Percentiles rank a stretch among this genome's conserved stretches.
Evolutionary conservation across 2,888 invertebrate species (phyloP).

Genomic region (Eupithecia exiguata): DNA sequence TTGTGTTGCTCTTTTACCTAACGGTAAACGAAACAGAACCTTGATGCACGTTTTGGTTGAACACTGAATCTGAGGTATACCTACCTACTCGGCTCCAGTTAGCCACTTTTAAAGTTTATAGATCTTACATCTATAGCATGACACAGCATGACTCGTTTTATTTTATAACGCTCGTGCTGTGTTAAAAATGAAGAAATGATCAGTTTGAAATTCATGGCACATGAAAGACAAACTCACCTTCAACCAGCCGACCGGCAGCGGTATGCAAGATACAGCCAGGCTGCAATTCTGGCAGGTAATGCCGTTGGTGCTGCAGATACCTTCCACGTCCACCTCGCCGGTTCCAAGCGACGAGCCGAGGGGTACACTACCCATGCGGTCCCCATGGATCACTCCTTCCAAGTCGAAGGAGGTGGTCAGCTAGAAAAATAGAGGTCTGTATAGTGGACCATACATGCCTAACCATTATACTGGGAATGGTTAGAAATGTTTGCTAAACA

Average conservation of each 20-base stretch:
- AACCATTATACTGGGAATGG: not conserved
- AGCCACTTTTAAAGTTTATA: not conserved
- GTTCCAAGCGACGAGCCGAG: slow-evolving; percentile 68
- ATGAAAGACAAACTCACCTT: slow-evolving; percentile 57
- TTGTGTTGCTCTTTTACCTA: too few relatives aligned
- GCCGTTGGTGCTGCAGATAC: slow-evolving; percentile 68
- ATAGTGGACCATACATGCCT: not conserved
- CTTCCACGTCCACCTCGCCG: slow-evolving; percentile 75
- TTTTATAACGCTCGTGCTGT: not conserved
- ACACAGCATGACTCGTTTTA: not conserved
- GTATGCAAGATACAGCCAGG: slow-evolving; percentile 67
- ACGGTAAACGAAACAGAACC: too few relatives aligned
- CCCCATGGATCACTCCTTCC: slow-evolving; percentile 69
- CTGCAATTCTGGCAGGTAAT: slow-evolving; percentile 73
- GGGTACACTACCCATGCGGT: slow-evolving; percentile 74
- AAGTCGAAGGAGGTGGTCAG: slow-evolving; percentile 66
- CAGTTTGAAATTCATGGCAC: not conserved
- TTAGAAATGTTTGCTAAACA: not conserved
- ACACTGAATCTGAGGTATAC: not conserved
- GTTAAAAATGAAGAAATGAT: not conserved
- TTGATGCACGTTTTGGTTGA: not conserved
- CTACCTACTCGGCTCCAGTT: not conserved
- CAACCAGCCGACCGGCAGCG: slow-evolving; percentile 71
- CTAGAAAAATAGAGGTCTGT: slow-evolving; percentile 48
- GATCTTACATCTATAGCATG: not conserved